Evolutionary conservation across 1,140 invertebrate species (phyloP).

Genomic region (Cecropterus lyciades): DNA sequence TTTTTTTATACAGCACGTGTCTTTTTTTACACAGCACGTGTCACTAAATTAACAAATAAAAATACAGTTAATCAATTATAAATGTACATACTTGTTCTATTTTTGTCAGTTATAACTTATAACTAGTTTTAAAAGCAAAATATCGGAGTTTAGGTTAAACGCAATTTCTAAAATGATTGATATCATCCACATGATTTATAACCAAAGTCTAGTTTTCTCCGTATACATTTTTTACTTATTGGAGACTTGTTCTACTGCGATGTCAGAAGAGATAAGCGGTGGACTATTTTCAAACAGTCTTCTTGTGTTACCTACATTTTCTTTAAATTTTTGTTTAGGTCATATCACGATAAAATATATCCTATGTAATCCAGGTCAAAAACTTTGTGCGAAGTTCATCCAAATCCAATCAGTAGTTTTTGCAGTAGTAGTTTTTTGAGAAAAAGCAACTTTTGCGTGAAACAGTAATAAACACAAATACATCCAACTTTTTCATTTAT

Average conservation of each 20-base stretch:
- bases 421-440: too few species aligned
- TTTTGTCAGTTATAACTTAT: background rate
- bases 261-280: background rate
- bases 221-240: constrained; percentile 15
- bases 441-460: too few species aligned
- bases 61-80: background rate
- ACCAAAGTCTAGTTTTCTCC: constrained; percentile 15
- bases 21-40: too few species aligned
- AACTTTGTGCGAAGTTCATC: too few species aligned
- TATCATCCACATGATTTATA: constrained; percentile 26
- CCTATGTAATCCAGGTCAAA: too few species aligned
- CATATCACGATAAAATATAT: background rate
- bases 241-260: background rate
- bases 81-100: background rate
- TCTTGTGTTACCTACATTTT: too few species aligned
- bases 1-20: too few species aligned
- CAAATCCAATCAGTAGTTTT: too few species aligned
- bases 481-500: too few species aligned
- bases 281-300: background rate
- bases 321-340: too few species aligned
- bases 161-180: constrained; percentile 32
- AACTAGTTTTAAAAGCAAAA: background rate
- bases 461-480: too few species aligned
- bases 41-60: too few species aligned
- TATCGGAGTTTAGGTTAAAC: constrained; percentile 19